These are phyloP conservation scores for Orussus abietinus DNA, from an alignment of 1,140 invertebrate species.

Conservation along the genomic window DNA sequence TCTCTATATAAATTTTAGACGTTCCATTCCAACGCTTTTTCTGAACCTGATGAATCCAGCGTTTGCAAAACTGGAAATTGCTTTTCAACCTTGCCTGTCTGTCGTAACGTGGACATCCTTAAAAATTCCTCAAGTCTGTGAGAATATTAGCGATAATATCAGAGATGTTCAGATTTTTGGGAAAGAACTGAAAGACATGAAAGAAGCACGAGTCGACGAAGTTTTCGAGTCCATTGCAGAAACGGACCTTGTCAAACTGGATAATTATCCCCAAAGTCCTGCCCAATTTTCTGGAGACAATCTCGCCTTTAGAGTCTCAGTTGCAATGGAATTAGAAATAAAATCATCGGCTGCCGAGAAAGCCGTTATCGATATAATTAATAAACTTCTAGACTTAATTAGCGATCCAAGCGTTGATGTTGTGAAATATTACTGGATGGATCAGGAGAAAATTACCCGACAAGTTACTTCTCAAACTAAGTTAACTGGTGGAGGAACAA, in stretches of 20 bases:
- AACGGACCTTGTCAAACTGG: slow-evolving; percentile 64
- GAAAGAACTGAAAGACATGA: slow-evolving; percentile 70
- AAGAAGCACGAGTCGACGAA: slow-evolving; percentile 70
- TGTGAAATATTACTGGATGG: slow-evolving; percentile 63
- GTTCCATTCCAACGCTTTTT: slow-evolving; percentile 60
- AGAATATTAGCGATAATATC: slow-evolving; percentile 57
- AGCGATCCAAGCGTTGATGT: slow-evolving; percentile 55
- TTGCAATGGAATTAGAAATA: slow-evolving; percentile 51
- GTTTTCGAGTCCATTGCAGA: slow-evolving; percentile 64
- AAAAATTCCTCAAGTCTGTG: slow-evolving; percentile 64
- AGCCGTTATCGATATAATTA: slow-evolving; percentile 65
- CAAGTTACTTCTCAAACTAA: slow-evolving; percentile 56
- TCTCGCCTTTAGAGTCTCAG: slow-evolving; percentile 39
- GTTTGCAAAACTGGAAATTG: slow-evolving; percentile 64
- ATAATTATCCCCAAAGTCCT: slow-evolving; percentile 62
- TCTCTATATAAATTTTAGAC: too few relatives aligned
- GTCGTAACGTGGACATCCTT: slow-evolving; percentile 78
- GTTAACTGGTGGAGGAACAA: slow-evolving; percentile 45
- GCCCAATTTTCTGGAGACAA: slow-evolving; percentile 66
- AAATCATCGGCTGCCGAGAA: slow-evolving; percentile 63
- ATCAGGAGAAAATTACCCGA: slow-evolving; percentile 58
- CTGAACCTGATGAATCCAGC: slow-evolving; percentile 66
- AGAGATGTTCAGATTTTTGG: slow-evolving; percentile 68
- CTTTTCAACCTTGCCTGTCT: slow-evolving; percentile 72
- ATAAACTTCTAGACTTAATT: slow-evolving; percentile 64